A percentile compares a stretch with the other conserved stretches of the same genome.
These are phyloP conservation scores for Amblyjoppa fuscipennis DNA, from an alignment of 2,888 invertebrate species.

Conservation along the genomic window DNA sequence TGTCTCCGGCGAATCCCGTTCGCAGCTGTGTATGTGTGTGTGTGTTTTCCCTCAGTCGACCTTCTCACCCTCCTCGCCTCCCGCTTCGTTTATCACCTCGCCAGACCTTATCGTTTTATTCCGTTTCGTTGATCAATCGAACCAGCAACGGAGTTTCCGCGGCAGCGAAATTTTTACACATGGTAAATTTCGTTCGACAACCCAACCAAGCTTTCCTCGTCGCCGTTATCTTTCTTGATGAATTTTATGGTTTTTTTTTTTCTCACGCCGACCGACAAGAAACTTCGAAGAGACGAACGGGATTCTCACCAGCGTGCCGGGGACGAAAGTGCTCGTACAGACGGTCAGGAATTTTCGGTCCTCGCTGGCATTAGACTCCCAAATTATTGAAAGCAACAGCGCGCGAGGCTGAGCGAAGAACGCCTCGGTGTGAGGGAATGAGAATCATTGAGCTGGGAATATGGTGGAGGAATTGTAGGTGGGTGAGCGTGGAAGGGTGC, in stretches of 20 bases:
- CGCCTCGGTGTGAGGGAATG: conserved; percentile 31
- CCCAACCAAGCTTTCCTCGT: too few relatives aligned
- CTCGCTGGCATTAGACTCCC: conserved; percentile 81
- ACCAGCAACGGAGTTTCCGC: neutral
- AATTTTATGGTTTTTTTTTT: neutral
- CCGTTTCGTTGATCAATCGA: conserved; percentile 31
- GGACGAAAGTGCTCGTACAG: neutral
- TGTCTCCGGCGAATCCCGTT: conserved; percentile 66
- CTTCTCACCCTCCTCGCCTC: conserved; percentile 31
- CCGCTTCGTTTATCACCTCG: conserved; percentile 48
- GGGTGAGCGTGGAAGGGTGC: conserved; percentile 31
- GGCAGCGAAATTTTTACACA: neutral
- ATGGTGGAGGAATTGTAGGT: neutral
- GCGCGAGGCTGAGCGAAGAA: conserved; percentile 61
- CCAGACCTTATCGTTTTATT: conserved; percentile 31
- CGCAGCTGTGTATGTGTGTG: neutral
- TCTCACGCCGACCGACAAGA: neutral
- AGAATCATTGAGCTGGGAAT: neutral
- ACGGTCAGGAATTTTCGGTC: conserved; percentile 42
- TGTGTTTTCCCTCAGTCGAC: conserved; percentile 17
- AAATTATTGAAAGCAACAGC: conserved; percentile 84
- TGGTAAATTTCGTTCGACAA: neutral
- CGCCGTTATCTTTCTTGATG: neutral
- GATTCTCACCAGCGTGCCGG: neutral
- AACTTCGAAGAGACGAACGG: neutral